Conservation (phyloP, 2,888 invertebrate genomes). For the Flabesymbios commensalis region DNA sequence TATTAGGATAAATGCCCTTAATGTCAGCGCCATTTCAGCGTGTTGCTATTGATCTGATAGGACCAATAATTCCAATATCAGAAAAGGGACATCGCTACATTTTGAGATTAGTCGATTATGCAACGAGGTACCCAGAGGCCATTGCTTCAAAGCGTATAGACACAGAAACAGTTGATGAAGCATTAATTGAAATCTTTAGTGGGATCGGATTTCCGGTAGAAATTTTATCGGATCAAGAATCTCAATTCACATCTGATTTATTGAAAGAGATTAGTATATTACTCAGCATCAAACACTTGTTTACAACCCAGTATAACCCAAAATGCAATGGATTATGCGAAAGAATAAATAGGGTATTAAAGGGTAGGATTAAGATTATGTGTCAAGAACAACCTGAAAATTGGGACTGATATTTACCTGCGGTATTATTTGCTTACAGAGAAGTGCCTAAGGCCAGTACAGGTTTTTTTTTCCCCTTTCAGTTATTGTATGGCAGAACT, state of each 20-base stretch:
- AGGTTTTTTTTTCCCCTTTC: slow-evolving; percentile 31
- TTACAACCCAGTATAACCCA: slow-evolving; percentile 29
- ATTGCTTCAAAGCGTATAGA: slow-evolving; percentile 1
- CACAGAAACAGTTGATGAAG: slow-evolving; percentile 31
- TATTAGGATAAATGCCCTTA: slow-evolving; percentile 8
- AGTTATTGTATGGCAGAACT: slow-evolving; percentile 32
- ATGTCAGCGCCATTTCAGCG: slow-evolving; percentile 10
- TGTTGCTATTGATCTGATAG: slow-evolving; percentile 12
- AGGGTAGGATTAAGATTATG: slow-evolving; percentile 24
- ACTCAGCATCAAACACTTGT: slow-evolving; percentile 17
- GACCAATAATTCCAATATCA: slow-evolving; percentile 23
- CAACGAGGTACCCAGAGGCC: slow-evolving; percentile 21
- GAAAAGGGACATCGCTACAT: slow-evolving; percentile 33
- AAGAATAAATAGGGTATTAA: slow-evolving; percentile 30
- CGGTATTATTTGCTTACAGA: slow-evolving; percentile 32
- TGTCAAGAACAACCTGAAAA: slow-evolving; percentile 20
- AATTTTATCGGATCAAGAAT: slow-evolving; percentile 30
- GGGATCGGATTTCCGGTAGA: slow-evolving; percentile 31
- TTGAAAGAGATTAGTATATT: slow-evolving; percentile 26
- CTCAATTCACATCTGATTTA: slow-evolving; percentile 33
- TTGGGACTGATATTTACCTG: slow-evolving; percentile 34
- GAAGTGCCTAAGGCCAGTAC: slow-evolving; percentile 29
- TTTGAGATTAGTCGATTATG: slow-evolving; percentile 28
- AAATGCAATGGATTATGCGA: slow-evolving; percentile 27
- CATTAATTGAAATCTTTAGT: slow-evolving; percentile 26